Percentiles rank a stretch among this genome's conserved stretches.
Evolutionary conservation across 1,140 invertebrate genomes (phyloP).

Genomic region (Lepidotrigona ventralis): DNA sequence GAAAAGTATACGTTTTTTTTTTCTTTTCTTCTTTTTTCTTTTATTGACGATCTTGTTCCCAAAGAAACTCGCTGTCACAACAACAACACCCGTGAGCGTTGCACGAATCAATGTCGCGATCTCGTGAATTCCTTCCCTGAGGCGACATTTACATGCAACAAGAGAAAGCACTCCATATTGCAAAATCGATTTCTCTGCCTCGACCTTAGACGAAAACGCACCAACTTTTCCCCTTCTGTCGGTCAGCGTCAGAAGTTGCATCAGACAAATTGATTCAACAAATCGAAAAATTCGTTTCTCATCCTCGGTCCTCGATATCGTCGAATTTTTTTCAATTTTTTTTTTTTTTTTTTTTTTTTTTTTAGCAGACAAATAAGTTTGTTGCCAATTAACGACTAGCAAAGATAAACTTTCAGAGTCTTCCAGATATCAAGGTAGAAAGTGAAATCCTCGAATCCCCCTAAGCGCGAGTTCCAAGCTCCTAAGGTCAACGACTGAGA

Average conservation of each 20-base stretch:
- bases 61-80: neutral
- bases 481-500: constrained; percentile 40
- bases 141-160: constrained; percentile 30
- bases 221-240: neutral
- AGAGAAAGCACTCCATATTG: constrained; percentile 39
- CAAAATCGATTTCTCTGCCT: constrained; percentile 45
- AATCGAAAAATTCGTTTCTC: too few relatives aligned
- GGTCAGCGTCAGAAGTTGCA: neutral
- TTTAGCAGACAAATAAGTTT: neutral
- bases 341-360: constrained; percentile 11
- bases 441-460: constrained; percentile 49
- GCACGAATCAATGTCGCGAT: constrained; percentile 43
- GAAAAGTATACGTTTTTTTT: neutral
- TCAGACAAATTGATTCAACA: constrained; percentile 1
- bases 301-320: constrained; percentile 16
- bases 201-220: constrained; percentile 13
- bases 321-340: constrained; percentile 18
- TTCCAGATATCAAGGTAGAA: constrained; percentile 34
- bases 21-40: too few relatives aligned
- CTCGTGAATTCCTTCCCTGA: constrained; percentile 28
- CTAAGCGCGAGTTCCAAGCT: neutral
- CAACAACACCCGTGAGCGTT: neutral
- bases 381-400: neutral
- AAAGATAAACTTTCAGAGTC: constrained; percentile 11
- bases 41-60: neutral